phyloP scores from a whole-genome alignment of 1,140 invertebrate species.

The Cyphomyrmex costatus region DNA sequence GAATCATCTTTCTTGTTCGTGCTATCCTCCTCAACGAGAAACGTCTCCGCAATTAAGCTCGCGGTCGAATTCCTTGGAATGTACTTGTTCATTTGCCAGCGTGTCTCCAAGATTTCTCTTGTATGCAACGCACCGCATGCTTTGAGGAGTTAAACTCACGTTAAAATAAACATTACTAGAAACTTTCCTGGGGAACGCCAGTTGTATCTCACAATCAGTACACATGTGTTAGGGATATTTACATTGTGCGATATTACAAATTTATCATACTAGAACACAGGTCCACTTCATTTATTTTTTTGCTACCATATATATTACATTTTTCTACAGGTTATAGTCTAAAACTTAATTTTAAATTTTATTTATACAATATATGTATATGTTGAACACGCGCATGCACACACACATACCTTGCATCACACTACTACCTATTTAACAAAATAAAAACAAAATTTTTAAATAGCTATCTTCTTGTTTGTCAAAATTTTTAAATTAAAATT shows the following conservation, averaged over 20 bases:
- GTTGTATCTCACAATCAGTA: not conserved
- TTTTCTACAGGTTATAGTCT: not conserved
- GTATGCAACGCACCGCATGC: not conserved
- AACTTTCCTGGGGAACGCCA: not conserved
- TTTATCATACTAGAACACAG: not conserved
- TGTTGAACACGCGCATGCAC: not conserved
- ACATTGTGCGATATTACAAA: not conserved
- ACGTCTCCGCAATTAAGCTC: conserved; percentile 66
- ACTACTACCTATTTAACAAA: not conserved
- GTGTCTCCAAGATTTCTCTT: conserved; percentile 29
- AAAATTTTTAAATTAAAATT: not conserved
- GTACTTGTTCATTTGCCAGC: conserved; percentile 36
- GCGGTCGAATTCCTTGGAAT: conserved; percentile 46
- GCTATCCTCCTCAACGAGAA: conserved; percentile 52
- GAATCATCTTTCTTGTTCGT: conserved; percentile 33
- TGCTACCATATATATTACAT: not conserved
- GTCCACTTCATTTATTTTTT: not conserved
- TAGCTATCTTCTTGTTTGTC: too few relatives aligned
- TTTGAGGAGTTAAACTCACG: conserved; percentile 27
- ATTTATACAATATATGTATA: not conserved
- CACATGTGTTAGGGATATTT: not conserved
- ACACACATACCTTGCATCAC: not conserved
- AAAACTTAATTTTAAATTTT: conserved; percentile 14
- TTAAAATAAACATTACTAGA: conserved; percentile 34
- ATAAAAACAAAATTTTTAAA: not conserved